Conservation (phyloP, 2,113 vertebrate species). For the Microcebus jonahi region DNA sequence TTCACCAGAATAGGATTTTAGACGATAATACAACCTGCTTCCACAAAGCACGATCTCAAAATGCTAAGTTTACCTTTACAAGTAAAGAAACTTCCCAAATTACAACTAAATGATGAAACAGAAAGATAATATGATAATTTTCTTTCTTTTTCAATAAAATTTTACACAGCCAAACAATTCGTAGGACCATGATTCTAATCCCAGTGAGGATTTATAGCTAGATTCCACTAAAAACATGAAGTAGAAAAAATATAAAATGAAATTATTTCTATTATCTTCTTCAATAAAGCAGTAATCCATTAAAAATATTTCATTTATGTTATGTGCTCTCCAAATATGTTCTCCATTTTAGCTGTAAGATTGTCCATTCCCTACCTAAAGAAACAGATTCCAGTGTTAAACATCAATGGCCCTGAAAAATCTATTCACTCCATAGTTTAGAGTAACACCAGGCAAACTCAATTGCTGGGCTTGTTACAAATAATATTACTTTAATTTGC, state of each 20-base stretch:
- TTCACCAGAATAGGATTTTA: constrained; percentile 34
- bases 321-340: background rate
- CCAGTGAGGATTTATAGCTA: background rate
- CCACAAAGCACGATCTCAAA: background rate
- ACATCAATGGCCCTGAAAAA: background rate
- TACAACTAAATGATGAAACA: background rate
- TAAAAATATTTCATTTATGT: background rate
- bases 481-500: background rate
- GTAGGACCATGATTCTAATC: background rate
- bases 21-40: background rate
- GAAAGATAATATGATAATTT: background rate
- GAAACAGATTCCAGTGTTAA: background rate
- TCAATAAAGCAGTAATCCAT: background rate
- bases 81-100: background rate
- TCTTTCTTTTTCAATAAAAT: background rate
- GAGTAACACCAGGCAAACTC: background rate
- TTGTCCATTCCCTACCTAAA: background rate
- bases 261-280: background rate
- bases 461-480: background rate
- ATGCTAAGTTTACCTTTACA: background rate
- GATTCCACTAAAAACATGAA: background rate
- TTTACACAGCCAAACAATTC: background rate
- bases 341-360: background rate
- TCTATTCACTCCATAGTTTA: background rate
- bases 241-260: background rate